Evolutionary conservation across 1,140 invertebrate genomes (phyloP), one percentile per base, ranked within the genome.

Genomic region (Drosophila insularis): DNA sequence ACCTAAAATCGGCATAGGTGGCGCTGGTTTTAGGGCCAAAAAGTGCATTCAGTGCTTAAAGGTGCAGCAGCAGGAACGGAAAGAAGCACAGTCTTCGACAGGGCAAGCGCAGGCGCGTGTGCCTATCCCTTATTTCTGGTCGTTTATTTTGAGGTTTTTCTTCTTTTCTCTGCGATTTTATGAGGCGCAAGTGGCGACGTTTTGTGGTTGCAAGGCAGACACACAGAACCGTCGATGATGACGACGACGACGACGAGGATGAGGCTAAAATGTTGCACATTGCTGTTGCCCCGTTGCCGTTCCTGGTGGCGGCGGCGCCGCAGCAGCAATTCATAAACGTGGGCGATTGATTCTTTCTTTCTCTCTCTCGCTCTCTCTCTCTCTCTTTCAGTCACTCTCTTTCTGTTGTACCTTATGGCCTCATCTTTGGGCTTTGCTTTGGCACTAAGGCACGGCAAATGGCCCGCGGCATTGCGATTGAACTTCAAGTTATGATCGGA

Each of bases 401-500:
- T 50, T 50, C 43, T 50, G 43, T 87, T 78, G 68, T 82, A 78
- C 81, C 81, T 85, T 82, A 76, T 81, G 74, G 81, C 81, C 79
- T 40, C 80, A 81, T 86, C 74, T 69, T 85, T 85, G 82, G 84
- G 84, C 84, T 89, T 78, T 80, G 80, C 77, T 89, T 78, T 81
- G 82, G 75, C 89, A 90, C 89, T 90, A 89, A 90, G 89, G 89
- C 85, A 76, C 79, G 89, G 89, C 89, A 89, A 90, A 90, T 90
- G 89, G 89, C 89, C 89, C 77, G 89, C 89, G 89, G 89, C 89
- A 89, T 90, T 89, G 81, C 89, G 89, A 90, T 90, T 90, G 89
- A 90, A 90, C 89, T 90, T 90, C 89, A 89, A 90, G 89, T 90
- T 90, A 90, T 90, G 89, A 90, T 87, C 87, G 80, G 80, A 79